Conservation (phyloP, 2,797 vertebrate genomes). For the Aselliscus stoliczkanus region DNA sequence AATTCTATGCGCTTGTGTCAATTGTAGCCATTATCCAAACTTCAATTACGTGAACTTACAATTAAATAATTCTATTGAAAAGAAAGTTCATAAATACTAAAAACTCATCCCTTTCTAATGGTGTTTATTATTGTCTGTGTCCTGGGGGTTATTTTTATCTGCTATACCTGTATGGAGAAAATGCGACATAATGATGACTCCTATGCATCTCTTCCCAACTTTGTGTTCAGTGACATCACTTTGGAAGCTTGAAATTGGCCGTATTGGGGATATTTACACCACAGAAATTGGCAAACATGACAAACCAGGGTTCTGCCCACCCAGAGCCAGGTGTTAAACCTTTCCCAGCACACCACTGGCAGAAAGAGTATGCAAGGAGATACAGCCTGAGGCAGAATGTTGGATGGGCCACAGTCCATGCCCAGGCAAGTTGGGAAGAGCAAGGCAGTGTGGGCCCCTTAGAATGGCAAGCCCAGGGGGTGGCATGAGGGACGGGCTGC, state of each 20-base stretch:
- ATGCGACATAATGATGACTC: rapidly evolving
- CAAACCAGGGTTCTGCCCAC: not conserved
- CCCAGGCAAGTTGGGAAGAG: too few species aligned
- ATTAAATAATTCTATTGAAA: not conserved
- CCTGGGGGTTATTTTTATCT: not conserved
- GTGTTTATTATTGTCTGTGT: not conserved
- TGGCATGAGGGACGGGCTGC: rapidly evolving
- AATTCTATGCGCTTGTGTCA: not conserved
- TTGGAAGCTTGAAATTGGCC: not conserved
- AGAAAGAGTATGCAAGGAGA: rapidly evolving
- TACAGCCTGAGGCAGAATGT: not conserved
- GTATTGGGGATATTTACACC: not conserved
- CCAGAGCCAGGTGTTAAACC: rapidly evolving
- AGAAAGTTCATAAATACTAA: not conserved
- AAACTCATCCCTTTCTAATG: not conserved
- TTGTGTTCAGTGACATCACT: not conserved
- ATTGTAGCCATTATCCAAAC: not conserved
- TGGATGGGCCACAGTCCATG: not conserved
- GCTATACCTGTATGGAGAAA: rapidly evolving
- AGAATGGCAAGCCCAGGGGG: not conserved
- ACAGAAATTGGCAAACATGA: not conserved
- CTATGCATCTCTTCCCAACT: rapidly evolving
- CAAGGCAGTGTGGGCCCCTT: not conserved
- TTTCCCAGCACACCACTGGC: not conserved
- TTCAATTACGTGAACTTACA: not conserved